Conservation (phyloP, 1,140 invertebrate genomes). For the Hormaphis cornu region DNA sequence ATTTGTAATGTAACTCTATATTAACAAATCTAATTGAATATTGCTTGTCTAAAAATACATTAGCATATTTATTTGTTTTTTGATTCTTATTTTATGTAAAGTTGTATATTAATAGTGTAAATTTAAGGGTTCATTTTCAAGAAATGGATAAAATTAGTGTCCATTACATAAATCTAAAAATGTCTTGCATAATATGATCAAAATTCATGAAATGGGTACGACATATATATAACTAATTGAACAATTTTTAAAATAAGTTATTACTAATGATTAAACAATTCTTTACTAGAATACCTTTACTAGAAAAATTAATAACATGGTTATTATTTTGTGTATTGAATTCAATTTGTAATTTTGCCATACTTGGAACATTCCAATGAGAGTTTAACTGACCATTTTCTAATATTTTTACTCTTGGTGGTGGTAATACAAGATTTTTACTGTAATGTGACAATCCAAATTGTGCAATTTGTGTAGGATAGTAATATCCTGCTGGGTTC, state of each 20-base stretch:
- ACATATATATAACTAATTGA: too few species aligned
- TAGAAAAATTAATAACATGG: background rate
- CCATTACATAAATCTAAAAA: too few species aligned
- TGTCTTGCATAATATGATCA: background rate
- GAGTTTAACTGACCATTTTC: slow-evolving; percentile 63
- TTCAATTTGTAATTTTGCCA: slow-evolving; percentile 42
- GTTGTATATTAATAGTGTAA: too few species aligned
- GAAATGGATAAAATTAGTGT: too few species aligned
- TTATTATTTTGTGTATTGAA: background rate
- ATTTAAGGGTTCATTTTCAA: too few species aligned
- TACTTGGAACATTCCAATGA: slow-evolving; percentile 55
- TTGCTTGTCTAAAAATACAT: too few species aligned
- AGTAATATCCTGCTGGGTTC: slow-evolving; percentile 87
- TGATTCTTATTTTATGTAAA: too few species aligned
- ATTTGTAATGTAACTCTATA: too few species aligned
- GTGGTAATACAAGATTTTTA: slow-evolving; percentile 77
- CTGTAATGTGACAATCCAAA: slow-evolving; percentile 95
- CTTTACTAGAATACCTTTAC: background rate
- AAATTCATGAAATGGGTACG: too few species aligned
- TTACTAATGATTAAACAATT: background rate
- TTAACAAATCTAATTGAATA: too few species aligned
- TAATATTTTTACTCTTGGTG: slow-evolving; percentile 51
- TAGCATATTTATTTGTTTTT: too few species aligned
- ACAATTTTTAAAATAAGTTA: too few species aligned
- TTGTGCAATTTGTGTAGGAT: slow-evolving; percentile 97